Conservation (phyloP, 2,797 vertebrate genomes). For the Girardinus metallicus region DNA sequence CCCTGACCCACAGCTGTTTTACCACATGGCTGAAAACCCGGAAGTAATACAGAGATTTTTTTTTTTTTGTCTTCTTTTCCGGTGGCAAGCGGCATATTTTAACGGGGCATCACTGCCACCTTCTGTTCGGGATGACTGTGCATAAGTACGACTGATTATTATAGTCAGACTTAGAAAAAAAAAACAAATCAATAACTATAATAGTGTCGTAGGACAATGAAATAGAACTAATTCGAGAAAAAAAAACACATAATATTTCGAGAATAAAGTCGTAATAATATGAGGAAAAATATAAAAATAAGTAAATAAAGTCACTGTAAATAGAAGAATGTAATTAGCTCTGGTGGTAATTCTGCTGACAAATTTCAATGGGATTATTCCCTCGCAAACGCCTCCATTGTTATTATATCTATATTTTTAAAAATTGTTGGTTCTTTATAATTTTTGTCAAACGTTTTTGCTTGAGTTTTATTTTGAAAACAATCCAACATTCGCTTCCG, state of each 20-base stretch:
- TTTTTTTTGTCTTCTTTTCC: neutral
- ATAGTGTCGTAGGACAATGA: neutral
- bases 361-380: neutral
- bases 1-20: neutral
- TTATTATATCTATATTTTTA: neutral
- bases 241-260: neutral
- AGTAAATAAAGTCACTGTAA: neutral
- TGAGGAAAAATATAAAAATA: neutral
- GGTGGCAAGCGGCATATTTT: neutral
- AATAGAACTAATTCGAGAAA: neutral
- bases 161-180: neutral
- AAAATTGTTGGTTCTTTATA: neutral
- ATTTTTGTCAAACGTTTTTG: neutral
- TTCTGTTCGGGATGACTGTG: neutral
- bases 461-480: constrained; percentile 9
- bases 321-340: neutral
- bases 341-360: neutral
- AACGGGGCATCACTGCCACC: neutral
- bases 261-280: neutral
- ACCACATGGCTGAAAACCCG: neutral
- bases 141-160: neutral
- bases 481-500: neutral
- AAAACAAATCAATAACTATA: neutral
- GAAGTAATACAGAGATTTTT: neutral
- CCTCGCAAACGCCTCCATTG: neutral